These are phyloP conservation scores for Ruditapes philippinarum DNA, from an alignment of 1,140 invertebrate genomes.

Conservation along the genomic window DNA sequence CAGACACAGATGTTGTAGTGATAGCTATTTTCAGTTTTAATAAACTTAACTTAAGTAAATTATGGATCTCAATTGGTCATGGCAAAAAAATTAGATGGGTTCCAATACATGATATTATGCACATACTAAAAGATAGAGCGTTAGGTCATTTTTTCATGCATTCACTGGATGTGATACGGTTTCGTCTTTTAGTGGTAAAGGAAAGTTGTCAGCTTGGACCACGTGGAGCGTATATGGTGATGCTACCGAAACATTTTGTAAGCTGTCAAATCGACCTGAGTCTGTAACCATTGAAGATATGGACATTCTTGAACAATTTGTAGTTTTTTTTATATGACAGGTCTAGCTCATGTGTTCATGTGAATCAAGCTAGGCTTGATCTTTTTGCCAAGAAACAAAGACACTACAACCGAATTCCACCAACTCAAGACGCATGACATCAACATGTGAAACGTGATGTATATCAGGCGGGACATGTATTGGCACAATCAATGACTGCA, in stretches of 20 bases:
- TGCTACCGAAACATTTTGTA: not conserved
- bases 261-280: not conserved
- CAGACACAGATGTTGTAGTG: constrained; percentile 78
- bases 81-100: constrained; percentile 31
- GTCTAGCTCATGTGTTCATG: not conserved
- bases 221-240: not conserved
- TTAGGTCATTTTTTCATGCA: not conserved
- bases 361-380: constrained; percentile 56
- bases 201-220: constrained; percentile 10
- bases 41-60: constrained; percentile 23
- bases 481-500: constrained; percentile 28
- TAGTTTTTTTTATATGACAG: constrained; percentile 55
- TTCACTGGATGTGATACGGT: constrained; percentile 33
- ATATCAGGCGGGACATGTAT: constrained; percentile 65
- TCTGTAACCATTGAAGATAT: not conserved
- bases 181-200: not conserved
- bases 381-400: constrained; percentile 64
- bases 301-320: not conserved
- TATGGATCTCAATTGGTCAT: constrained; percentile 69
- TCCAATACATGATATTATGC: constrained; percentile 5
- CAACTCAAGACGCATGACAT: constrained; percentile 55
- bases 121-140: not conserved
- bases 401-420: constrained; percentile 67
- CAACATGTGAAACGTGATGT: constrained; percentile 58
- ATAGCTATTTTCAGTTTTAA: constrained; percentile 58